Base-by-base conservation (phyloP, 2,797 vertebrate genomes). In the Momotus momota region DNA sequence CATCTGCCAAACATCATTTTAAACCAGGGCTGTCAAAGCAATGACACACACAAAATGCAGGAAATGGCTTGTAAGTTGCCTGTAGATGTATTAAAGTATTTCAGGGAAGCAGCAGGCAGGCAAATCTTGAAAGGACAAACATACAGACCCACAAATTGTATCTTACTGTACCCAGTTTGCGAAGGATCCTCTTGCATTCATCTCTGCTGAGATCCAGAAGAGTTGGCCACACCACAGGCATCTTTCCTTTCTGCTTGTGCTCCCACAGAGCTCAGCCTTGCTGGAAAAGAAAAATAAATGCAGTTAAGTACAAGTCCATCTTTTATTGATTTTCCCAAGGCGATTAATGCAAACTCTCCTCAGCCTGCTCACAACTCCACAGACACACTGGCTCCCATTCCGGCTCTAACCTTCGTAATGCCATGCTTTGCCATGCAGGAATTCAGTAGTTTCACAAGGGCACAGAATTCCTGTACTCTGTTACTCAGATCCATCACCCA, bases 161-260 rank as follows among this genome's bases (percentile, higher is more conserved):
- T 96, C 57, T 93, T 96, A 96, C 70, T 97, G 95, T 98, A 99
- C 99, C 99, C 95, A 99, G 98, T 98, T 99, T 99, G 94, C 99
- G 99, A 92, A 99, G 99, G 97, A 99, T 99, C 94, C 99, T 98
- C 97, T 99, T 99, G 97, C 99, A 99, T 93, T 99, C 99, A 98
- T 99, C 99, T 94, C 99, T 98, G 97, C 99, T 99, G 96, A 99
- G 98, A 97, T 99, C 99, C 75, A 99, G 98, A 96, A 99, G 99
- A 88, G 99, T 99, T 86, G 99, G 99, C 99, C 99, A 99, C 95
- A 99, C 99, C 97, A 99, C 99, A 48, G 99, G 99, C 99, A 99
- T 99, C 98, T 97, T 98, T 95, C 97, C 98, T 96, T 98, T 73
- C 93, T 96, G 92, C 94, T 97, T 96, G 38, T 94, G 93, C 98